Evolutionary conservation across 1,140 invertebrate species (phyloP).

Genomic region (Ruditapes philippinarum): DNA sequence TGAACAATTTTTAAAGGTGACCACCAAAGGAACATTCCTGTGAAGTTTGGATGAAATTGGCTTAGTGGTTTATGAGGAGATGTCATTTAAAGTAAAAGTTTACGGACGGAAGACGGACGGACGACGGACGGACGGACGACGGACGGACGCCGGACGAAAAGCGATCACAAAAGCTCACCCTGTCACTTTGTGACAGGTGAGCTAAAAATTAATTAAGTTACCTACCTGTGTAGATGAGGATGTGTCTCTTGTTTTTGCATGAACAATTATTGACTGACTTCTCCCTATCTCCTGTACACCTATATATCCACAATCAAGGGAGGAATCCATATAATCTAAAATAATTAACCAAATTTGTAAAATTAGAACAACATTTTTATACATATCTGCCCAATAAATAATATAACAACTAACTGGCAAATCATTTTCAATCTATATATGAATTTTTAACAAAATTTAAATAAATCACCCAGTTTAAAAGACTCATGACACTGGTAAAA

Average conservation of each 20-base stretch:
- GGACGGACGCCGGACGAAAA: too few species aligned
- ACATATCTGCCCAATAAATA: neutral
- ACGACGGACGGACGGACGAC: too few species aligned
- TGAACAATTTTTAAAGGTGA: too few species aligned
- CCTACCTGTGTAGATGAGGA: neutral
- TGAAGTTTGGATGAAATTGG: too few species aligned
- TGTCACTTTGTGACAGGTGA: too few species aligned
- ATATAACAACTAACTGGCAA: neutral
- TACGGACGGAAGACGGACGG: too few species aligned
- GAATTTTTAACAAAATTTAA: too few species aligned
- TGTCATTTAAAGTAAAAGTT: too few species aligned
- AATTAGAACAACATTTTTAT: neutral
- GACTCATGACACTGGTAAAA: neutral
- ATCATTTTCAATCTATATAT: neutral
- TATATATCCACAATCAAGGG: conserved; percentile 51
- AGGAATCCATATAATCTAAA: conserved; percentile 52
- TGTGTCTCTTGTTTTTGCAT: conserved; percentile 2
- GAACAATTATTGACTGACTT: neutral
- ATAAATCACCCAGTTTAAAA: neutral
- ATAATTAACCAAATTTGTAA: neutral
- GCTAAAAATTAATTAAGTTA: neutral
- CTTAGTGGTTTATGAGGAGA: too few species aligned
- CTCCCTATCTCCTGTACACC: conserved; percentile 8
- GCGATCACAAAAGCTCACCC: too few species aligned
- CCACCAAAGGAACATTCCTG: too few species aligned